Conservation (phyloP, 2,113 vertebrate species). For the Saguinus midas region DNA sequence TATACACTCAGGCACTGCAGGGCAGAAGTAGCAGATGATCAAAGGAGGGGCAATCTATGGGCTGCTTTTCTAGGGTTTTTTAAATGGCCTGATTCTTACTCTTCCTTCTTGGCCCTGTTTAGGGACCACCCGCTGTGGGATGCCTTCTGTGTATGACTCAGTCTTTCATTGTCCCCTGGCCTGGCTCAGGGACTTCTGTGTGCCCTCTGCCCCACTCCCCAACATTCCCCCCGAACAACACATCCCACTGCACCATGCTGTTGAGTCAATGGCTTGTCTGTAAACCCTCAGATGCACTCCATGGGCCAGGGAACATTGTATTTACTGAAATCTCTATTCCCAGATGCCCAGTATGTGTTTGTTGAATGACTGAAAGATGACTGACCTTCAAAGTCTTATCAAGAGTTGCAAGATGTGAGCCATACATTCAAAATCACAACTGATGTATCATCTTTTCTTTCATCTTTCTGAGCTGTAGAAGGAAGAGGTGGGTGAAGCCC, state of each 20-base stretch:
- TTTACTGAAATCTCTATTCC: neutral
- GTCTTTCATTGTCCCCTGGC: neutral
- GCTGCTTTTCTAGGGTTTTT: neutral
- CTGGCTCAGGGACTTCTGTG: neutral
- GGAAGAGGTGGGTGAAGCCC: conserved; percentile 81
- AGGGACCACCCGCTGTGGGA: neutral
- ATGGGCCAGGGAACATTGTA: neutral
- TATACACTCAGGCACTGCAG: fast-evolving
- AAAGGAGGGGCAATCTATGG: neutral
- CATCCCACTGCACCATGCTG: fast-evolving
- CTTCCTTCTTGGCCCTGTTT: neutral
- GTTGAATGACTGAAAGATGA: neutral
- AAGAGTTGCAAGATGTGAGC: neutral
- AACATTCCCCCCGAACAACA: neutral
- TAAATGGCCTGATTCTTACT: neutral
- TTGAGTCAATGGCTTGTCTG: neutral
- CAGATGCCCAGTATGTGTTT: neutral
- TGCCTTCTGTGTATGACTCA: neutral
- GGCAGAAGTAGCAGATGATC: neutral
- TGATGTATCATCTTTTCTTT: neutral
- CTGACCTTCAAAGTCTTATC: neutral
- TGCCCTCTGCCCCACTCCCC: neutral
- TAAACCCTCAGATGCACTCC: neutral
- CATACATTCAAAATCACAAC: neutral
- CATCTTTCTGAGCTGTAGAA: conserved; percentile 78